Percentiles rank a stretch among this genome's conserved stretches.
Evolutionary conservation across 2,113 vertebrate species (phyloP).

Genomic region (Himantopus leucocephalus): DNA sequence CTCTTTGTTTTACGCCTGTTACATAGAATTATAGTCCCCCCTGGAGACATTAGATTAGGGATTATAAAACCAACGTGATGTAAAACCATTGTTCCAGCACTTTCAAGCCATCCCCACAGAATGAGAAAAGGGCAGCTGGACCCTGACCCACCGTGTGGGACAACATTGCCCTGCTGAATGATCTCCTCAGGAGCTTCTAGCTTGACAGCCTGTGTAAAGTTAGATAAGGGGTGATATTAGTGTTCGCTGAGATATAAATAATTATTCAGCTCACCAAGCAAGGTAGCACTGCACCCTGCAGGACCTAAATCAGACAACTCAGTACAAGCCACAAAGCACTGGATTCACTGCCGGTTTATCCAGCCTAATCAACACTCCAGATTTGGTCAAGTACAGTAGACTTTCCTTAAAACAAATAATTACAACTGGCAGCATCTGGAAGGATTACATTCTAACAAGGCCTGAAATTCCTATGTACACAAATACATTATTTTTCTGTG

Average conservation of each 20-base stretch:
- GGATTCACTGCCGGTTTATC: slow-evolving; percentile 61
- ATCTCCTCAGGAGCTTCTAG: slow-evolving; percentile 14
- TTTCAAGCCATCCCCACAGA: slow-evolving; percentile 57
- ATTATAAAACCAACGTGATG: slow-evolving; percentile 68
- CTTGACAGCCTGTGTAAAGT: slow-evolving; percentile 59
- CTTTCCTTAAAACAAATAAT: slow-evolving; percentile 39
- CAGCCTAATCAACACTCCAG: slow-evolving; percentile 39
- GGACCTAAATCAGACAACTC: slow-evolving; percentile 53
- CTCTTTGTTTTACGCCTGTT: slow-evolving; percentile 64
- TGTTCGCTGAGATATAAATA: slow-evolving; percentile 66
- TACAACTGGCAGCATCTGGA: neutral
- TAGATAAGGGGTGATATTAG: slow-evolving; percentile 62
- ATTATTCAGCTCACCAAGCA: slow-evolving; percentile 62
- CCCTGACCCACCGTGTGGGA: slow-evolving; percentile 28
- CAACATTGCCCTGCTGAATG: slow-evolving; percentile 1
- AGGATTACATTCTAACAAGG: neutral
- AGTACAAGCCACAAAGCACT: slow-evolving; percentile 43
- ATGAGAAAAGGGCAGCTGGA: slow-evolving; percentile 33
- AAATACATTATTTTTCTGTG: neutral
- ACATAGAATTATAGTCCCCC: slow-evolving; percentile 45
- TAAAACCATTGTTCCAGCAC: slow-evolving; percentile 56
- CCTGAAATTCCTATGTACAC: neutral
- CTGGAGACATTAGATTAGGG: slow-evolving; percentile 64
- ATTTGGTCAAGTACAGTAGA: neutral
- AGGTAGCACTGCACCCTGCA: slow-evolving; percentile 52